Evolutionary conservation across 1,140 invertebrate species (phyloP).

Genomic region (Maniola jurtina): DNA sequence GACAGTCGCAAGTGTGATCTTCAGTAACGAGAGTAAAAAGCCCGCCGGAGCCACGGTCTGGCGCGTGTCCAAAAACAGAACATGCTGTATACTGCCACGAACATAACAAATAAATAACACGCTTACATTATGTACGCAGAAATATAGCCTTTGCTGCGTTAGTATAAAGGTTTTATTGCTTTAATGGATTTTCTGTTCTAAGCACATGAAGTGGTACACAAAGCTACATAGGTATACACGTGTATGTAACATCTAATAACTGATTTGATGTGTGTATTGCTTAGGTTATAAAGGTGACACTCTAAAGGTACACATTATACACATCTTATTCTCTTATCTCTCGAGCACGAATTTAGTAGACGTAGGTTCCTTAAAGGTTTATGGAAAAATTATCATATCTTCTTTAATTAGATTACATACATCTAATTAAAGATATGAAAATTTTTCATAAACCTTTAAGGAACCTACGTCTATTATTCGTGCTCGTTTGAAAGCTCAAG

Average conservation of each 20-base stretch:
- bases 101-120: slow-evolving; percentile 11
- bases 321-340: too few species aligned
- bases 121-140: slow-evolving; percentile 5
- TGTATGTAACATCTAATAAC: slow-evolving; percentile 20
- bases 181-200: not conserved
- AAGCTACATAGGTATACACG: not conserved
- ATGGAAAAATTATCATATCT: too few species aligned
- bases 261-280: slow-evolving; percentile 7
- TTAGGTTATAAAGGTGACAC: too few species aligned
- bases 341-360: too few species aligned
- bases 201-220: not conserved
- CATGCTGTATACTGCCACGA: slow-evolving; percentile 17
- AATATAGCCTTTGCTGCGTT: slow-evolving; percentile 3
- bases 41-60: slow-evolving; percentile 42
- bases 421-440: too few species aligned
- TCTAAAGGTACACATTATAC: too few species aligned
- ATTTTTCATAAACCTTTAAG: too few species aligned
- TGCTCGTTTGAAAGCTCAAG: too few species aligned
- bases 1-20: not conserved
- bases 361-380: too few species aligned
- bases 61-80: slow-evolving; percentile 46
- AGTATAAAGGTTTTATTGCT: not conserved
- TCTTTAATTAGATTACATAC: too few species aligned
- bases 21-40: slow-evolving; percentile 19
- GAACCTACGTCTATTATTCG: too few species aligned